Percentiles rank a stretch among this genome's conserved stretches.
These are phyloP conservation scores for Tinea trinotella DNA, from an alignment of 2,888 invertebrate genomes.

Conservation along the genomic window DNA sequence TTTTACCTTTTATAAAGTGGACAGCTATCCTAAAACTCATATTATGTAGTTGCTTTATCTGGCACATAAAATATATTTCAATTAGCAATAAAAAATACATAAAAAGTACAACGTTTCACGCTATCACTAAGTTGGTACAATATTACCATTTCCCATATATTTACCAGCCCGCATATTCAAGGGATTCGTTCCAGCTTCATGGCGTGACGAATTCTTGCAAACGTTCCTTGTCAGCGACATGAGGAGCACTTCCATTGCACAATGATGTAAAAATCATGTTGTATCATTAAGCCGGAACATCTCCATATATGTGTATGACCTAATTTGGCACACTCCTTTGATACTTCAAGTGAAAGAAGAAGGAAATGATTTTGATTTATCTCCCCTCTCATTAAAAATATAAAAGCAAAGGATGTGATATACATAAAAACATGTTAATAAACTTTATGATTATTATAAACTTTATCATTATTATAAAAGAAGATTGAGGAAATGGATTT, in stretches of 20 bases:
- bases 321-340: constrained; percentile 41
- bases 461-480: no score
- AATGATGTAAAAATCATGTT: constrained; percentile 41
- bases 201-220: constrained; percentile 53
- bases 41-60: no score
- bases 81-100: background rate
- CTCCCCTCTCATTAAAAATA: background rate
- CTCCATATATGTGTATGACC: constrained; percentile 32
- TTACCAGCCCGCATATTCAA: constrained; percentile 5
- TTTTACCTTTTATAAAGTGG: no score
- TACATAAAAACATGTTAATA: no score
- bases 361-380: constrained; percentile 34
- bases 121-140: background rate
- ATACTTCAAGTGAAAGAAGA: constrained; percentile 23
- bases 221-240: constrained; percentile 37
- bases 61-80: background rate
- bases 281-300: constrained; percentile 62
- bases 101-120: background rate
- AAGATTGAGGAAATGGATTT: no score
- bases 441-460: no score
- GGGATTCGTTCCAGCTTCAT: constrained; percentile 46
- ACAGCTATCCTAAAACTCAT: no score
- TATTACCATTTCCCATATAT: constrained; percentile 8
- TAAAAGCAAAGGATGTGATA: no score
- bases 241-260: constrained; percentile 26